Base-by-base conservation (phyloP, 2,888 invertebrate species). In the Scaeva pyrastri region DNA sequence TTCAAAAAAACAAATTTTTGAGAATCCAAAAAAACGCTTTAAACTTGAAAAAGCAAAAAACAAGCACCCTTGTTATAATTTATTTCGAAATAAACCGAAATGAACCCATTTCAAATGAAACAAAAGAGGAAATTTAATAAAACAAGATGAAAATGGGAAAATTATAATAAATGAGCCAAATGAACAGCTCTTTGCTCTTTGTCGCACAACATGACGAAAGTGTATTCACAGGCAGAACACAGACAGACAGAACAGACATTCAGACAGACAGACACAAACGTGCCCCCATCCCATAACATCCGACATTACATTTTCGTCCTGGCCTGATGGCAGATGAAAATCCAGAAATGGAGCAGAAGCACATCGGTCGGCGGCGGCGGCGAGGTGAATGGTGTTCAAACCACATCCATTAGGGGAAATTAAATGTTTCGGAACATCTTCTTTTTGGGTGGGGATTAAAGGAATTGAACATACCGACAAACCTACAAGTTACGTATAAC, bases 341-440 rank as follows among this genome's bases (percentile, higher is more conserved):
- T 8, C 2, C 3, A 31, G 6, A 31, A 31, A 8, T 31, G 31
- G 31, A 31, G 31, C 31, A 31, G 31, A 31, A 31, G 31, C 2
- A 31, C 31, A 31, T 31, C 8, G n/a, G n/a, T 12, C 7, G 19
- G 58, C 36, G 16, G 36, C 16, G 10, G 55, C 26, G 31, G 16
- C 1, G 19, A 58, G 19, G 2, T n/a, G n/a, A n/a, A n/a, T n/a
- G n/a, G n/a, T n/a, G n/a, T 64, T 11, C 23, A 75, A 31, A 68
- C 76, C 72, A 73, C 80, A 73, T 85, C 85, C 85, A 81, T 85
- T 85, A 85, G 70, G 52, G 19, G 14, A 76, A 85, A 77, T 85
- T 76, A 85, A 76, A 68, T 80, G 64, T 56, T 60, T 60, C 68
- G 68, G 45, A 52, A 60, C 72, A 56, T 60, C 50, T 76, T 14